Percentiles rank a stretch among this genome's conserved stretches.
Evolutionary conservation across 2,113 vertebrate species (phyloP).

Genomic region (Grantiella picta): DNA sequence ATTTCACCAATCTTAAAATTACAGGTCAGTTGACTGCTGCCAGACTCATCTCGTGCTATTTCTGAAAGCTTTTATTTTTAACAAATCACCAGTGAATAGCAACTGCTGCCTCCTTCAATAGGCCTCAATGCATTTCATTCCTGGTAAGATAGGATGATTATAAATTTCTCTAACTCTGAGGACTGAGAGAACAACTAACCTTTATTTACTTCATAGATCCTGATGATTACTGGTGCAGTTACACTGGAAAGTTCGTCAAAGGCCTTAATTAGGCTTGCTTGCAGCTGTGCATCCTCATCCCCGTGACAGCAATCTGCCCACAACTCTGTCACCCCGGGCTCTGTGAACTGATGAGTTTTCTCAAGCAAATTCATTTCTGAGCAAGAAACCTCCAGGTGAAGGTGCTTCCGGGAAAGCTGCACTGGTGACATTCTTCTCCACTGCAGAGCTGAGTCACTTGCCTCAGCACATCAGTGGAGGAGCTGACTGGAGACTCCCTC

Average conservation of each 20-base stretch:
- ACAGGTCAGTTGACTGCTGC: neutral
- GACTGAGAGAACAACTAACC: neutral
- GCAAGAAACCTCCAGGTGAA: neutral
- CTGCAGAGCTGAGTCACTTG: neutral
- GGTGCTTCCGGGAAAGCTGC: neutral
- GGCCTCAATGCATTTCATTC: neutral
- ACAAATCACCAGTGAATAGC: neutral
- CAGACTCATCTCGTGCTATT: neutral
- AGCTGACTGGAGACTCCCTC: neutral
- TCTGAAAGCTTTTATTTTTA: slow-evolving; percentile 17
- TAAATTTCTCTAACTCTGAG: neutral
- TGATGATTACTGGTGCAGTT: neutral
- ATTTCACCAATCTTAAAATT: neutral
- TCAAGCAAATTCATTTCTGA: neutral
- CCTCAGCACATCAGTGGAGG: neutral
- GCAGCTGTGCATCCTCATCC: neutral
- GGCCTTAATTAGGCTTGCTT: neutral
- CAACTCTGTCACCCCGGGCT: neutral
- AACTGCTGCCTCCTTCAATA: neutral
- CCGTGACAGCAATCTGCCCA: neutral
- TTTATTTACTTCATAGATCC: neutral
- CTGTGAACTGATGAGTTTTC: neutral
- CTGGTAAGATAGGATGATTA: neutral
- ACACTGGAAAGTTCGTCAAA: neutral
- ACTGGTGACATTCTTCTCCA: neutral